phyloP scores from a whole-genome alignment of 2,113 vertebrate species.

The Piliocolobus tephrosceles region DNA sequence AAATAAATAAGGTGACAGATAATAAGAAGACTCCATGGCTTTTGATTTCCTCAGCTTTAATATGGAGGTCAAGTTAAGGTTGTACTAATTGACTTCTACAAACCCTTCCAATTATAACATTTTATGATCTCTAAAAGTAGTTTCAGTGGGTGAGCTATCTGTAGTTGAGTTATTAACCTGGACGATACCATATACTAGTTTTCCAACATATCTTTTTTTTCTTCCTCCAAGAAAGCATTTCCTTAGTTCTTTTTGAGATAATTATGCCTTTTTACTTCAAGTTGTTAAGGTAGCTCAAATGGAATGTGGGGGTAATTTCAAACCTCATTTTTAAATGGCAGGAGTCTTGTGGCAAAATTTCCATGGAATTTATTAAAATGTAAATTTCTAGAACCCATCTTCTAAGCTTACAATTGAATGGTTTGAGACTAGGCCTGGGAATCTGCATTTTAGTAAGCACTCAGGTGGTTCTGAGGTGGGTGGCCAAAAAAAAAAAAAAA shows the following conservation, averaged over 20 bases:
- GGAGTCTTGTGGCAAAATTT: not conserved
- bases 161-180: not conserved
- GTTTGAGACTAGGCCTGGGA: not conserved
- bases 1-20: slow-evolving; percentile 19
- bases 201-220: not conserved
- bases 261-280: not conserved
- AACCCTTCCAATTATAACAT: not conserved
- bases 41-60: slow-evolving; percentile 23
- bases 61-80: not conserved
- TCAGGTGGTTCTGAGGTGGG: not conserved
- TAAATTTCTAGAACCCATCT: not conserved
- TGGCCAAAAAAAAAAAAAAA: not conserved
- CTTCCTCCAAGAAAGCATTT: not conserved
- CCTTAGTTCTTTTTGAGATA: not conserved
- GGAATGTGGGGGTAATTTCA: slow-evolving; percentile 10
- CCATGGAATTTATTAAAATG: not conserved
- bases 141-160: not conserved
- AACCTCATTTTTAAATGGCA: not conserved
- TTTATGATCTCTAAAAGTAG: slow-evolving; percentile 19
- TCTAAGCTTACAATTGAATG: not conserved
- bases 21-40: not conserved
- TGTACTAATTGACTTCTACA: not conserved
- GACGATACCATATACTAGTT: not conserved
- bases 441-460: not conserved
- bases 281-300: not conserved